Evolutionary conservation across 2,113 vertebrate genomes (phyloP), one percentile per base, ranked within the genome.

Genomic region (Sorex araneus): DNA sequence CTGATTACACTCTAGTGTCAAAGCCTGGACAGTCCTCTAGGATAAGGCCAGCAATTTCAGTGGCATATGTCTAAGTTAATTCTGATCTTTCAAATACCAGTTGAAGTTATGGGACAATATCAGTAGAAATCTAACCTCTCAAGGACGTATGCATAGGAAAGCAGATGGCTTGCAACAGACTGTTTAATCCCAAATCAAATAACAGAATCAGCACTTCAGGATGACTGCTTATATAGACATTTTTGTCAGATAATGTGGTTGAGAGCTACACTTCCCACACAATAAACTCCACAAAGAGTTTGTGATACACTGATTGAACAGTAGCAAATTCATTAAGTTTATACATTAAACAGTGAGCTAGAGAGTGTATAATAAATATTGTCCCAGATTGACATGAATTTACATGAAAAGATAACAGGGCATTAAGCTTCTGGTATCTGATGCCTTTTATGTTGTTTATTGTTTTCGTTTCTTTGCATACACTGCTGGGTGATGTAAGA

Each of bases 101-200:
- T 96, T 97, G 95, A 97, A 97, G 95, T 97, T 97, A 98, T 97
- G 92, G 97, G 97, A 96, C 96, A 97, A 77, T 98, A 97, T 97
- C 96, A 95, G 96, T 97, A 96, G 95, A 98, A 97, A 97, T 96
- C 97, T 98, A 98, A 98, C 97, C 97, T 98, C 97, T 98, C 98
- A 98, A 98, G 98, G 98, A 98, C 98, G 43, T 84, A 89, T 97
- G 97, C 98, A 98, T 97, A 97, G 97, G 94, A 97, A 98, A 98
- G 96, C 98, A 98, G 98, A 98, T 98, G 98, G 98, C 97, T 98
- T 97, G 98, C 97, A 98, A 98, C 97, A 98, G 98, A 97, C 97
- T 98, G 97, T 97, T 98, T 98, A 98, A 98, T 98, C 98, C 97
- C 98, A 98, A 98, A 98, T 98, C 98, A 98, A 98, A 98, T 98